Evolutionary conservation across 1,140 invertebrate genomes (phyloP).

Genomic region (Zaprionus inermis): DNA sequence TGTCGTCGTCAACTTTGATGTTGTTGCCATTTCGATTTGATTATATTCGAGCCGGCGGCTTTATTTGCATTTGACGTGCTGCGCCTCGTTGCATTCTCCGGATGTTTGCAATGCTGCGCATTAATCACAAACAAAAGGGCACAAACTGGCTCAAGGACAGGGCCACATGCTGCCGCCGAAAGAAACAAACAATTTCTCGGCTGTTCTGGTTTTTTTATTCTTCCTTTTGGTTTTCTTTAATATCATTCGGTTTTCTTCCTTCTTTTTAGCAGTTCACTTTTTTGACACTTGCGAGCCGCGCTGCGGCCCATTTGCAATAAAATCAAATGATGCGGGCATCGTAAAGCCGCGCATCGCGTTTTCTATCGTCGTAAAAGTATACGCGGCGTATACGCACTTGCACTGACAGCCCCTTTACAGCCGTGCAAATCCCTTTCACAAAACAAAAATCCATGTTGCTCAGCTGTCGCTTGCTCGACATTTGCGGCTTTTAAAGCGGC

Average conservation of each 20-base stretch:
- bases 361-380: slow-evolving; percentile 74
- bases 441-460: slow-evolving; percentile 42
- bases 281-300: slow-evolving; percentile 57
- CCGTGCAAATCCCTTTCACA: slow-evolving; percentile 59
- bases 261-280: slow-evolving; percentile 15
- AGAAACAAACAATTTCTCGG: slow-evolving; percentile 8
- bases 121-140: slow-evolving; percentile 68
- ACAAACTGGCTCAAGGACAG: slow-evolving; percentile 72
- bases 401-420: slow-evolving; percentile 50
- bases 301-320: slow-evolving; percentile 64
- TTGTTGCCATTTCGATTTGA: slow-evolving; percentile 72
- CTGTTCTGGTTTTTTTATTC: slow-evolving; percentile 14
- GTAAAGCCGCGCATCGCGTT: slow-evolving; percentile 73
- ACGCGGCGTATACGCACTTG: slow-evolving; percentile 58
- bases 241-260: slow-evolving; percentile 12
- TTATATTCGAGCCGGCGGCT: slow-evolving; percentile 65
- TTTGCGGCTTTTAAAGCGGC: slow-evolving; percentile 78
- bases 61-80: slow-evolving; percentile 76
- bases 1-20: slow-evolving; percentile 69
- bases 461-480: slow-evolving; percentile 40
- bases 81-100: slow-evolving; percentile 61
- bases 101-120: slow-evolving; percentile 55
- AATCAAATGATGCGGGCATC: slow-evolving; percentile 81
- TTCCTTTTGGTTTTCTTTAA: slow-evolving; percentile 17
- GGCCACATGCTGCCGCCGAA: slow-evolving; percentile 23